Conservation (phyloP, 2,888 invertebrate genomes). For the Achlya flavicornis region DNA sequence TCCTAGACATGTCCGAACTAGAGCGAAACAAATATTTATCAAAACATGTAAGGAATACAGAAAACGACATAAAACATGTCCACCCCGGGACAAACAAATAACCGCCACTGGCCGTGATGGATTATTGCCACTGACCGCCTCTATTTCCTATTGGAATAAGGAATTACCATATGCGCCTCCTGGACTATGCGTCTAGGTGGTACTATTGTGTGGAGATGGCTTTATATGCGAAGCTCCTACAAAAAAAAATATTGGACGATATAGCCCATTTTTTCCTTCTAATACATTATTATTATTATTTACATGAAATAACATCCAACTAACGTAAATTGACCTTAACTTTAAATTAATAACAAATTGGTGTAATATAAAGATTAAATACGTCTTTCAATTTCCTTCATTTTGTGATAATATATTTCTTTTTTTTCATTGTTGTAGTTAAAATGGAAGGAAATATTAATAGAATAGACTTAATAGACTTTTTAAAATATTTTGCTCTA, state of each 20-base stretch:
- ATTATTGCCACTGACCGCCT: slow-evolving; percentile 83
- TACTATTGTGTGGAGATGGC: slow-evolving; percentile 48
- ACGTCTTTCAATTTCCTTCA: no score
- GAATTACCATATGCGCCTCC: slow-evolving; percentile 82
- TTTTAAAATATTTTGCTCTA: no score
- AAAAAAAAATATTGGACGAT: not conserved
- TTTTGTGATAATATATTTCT: no score
- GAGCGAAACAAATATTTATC: slow-evolving; percentile 82
- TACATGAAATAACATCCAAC: no score
- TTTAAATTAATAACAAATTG: no score
- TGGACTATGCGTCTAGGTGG: slow-evolving; percentile 52
- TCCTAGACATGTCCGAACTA: slow-evolving; percentile 77
- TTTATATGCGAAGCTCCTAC: slow-evolving; percentile 13
- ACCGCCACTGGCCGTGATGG: slow-evolving; percentile 69
- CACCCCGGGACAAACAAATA: slow-evolving; percentile 69
- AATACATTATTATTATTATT: no score
- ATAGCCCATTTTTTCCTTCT: no score
- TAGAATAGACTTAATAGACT: no score
- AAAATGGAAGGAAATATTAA: no score
- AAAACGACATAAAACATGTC: slow-evolving; percentile 80
- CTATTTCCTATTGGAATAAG: slow-evolving; percentile 83
- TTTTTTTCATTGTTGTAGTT: no score
- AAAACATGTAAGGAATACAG: slow-evolving; percentile 83
- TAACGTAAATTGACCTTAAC: no score
- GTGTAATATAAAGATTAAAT: no score